Conservation (phyloP, 2,113 vertebrate genomes). For the Callopanchax toddi region DNA sequence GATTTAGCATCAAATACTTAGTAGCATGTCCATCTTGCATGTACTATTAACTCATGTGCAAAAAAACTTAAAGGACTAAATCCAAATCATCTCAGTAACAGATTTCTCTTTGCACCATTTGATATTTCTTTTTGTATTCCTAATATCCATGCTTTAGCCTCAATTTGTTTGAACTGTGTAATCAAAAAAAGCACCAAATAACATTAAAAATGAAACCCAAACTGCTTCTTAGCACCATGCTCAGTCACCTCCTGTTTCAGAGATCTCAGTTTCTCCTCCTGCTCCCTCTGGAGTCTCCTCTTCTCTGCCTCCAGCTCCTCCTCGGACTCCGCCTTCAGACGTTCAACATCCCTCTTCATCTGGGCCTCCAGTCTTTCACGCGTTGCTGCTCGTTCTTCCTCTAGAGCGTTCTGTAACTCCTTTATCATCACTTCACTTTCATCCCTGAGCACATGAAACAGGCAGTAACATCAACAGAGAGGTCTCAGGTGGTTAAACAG, state of each 20-base stretch:
- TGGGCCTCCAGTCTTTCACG: slow-evolving; percentile 70
- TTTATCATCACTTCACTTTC: slow-evolving; percentile 76
- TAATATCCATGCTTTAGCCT: too few species aligned
- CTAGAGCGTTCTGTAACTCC: slow-evolving; percentile 67
- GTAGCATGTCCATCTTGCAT: too few species aligned
- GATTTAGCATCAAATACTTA: too few species aligned
- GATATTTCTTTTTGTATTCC: too few species aligned
- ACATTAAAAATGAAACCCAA: neutral
- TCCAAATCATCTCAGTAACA: too few species aligned
- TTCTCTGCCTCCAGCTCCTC: slow-evolving; percentile 66
- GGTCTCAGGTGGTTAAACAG: too few species aligned
- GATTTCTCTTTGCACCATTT: too few species aligned
- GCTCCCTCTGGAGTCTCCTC: slow-evolving; percentile 65
- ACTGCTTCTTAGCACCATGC: neutral
- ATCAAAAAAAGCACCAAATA: too few species aligned
- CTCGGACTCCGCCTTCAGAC: slow-evolving; percentile 76
- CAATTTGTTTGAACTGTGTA: too few species aligned
- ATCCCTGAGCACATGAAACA: slow-evolving; percentile 70
- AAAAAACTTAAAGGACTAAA: too few species aligned
- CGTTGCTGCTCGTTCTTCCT: slow-evolving; percentile 62
- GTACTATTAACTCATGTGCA: too few species aligned
- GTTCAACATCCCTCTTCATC: slow-evolving; percentile 63
- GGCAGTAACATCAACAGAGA: neutral
- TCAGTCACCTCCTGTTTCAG: slow-evolving; percentile 80
- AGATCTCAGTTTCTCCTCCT: slow-evolving; percentile 70